A percentile compares a stretch with the other conserved stretches of the same genome.
Conservation (phyloP, 2,797 vertebrate genomes). For the Sebastolobus alascanus region DNA sequence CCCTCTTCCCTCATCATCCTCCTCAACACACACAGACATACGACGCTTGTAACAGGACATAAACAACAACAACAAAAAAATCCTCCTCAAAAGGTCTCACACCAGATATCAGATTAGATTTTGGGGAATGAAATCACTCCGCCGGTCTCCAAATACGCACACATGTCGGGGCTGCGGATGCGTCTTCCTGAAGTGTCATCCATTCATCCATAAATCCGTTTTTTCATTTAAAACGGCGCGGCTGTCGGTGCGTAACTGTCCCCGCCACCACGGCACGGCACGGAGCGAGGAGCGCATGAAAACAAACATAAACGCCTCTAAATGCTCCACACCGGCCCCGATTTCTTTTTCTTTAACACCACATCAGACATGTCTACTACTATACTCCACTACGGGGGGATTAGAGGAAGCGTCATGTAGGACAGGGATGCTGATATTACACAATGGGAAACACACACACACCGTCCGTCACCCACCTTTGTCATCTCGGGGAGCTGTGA, state of each 20-base stretch:
- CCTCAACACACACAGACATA: conserved; percentile 1
- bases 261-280: neutral
- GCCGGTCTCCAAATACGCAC: conserved; percentile 46
- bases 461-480: conserved; percentile 66
- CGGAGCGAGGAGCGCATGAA: neutral
- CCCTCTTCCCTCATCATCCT: neutral
- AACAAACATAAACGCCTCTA: conserved; percentile 9
- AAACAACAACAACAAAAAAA: conserved; percentile 21
- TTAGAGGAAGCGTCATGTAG: conserved; percentile 36
- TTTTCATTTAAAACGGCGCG: neutral
- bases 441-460: conserved; percentile 34
- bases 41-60: conserved; percentile 19
- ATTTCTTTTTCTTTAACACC: neutral
- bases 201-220: conserved; percentile 15
- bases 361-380: conserved; percentile 9
- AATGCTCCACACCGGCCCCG: conserved; percentile 12
- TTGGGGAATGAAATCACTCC: conserved; percentile 49
- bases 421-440: conserved; percentile 37
- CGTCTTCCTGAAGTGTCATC: conserved; percentile 1
- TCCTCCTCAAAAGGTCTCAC: conserved; percentile 23
- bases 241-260: conserved; percentile 24
- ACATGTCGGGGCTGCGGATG: conserved; percentile 1
- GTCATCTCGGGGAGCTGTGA: conserved; percentile 59
- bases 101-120: conserved; percentile 46
- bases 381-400: neutral